Percentiles rank a stretch among this genome's conserved stretches.
Conservation (phyloP, 2,113 vertebrate species). For the Crotalus helleri region DNA sequence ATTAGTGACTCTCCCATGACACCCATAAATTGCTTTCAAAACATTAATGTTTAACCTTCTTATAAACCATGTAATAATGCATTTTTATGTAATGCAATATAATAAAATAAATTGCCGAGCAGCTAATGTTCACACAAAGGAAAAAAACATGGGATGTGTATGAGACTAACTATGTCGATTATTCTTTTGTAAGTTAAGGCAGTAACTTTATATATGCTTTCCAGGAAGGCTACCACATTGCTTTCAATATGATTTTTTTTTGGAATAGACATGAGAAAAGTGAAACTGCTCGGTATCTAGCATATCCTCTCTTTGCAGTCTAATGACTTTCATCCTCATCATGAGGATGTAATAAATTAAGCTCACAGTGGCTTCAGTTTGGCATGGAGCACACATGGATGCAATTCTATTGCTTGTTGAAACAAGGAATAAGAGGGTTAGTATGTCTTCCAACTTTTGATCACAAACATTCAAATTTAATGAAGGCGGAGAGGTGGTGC, state of each 20-base stretch:
- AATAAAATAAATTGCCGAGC: conserved; percentile 44
- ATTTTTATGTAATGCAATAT: conserved; percentile 59
- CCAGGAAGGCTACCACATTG: neutral
- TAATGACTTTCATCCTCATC: neutral
- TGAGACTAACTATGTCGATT: conserved; percentile 8
- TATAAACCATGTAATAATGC: conserved; percentile 39
- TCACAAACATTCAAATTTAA: neutral
- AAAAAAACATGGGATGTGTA: conserved; percentile 23
- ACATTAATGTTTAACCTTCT: conserved; percentile 52
- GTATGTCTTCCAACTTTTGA: neutral
- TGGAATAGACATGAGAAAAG: neutral
- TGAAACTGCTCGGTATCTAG: neutral
- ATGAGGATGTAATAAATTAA: neutral
- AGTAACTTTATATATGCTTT: neutral
- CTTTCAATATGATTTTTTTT: neutral
- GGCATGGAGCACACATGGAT: neutral
- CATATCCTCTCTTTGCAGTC: neutral
- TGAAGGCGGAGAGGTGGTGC: neutral
- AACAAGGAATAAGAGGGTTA: neutral
- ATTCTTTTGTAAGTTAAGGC: neutral
- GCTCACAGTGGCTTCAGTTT: neutral
- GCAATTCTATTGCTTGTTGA: neutral
- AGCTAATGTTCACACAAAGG: conserved; percentile 34
- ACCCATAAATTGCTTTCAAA: conserved; percentile 67
- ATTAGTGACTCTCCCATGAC: conserved; percentile 67